Conservation (phyloP, 2,888 invertebrate species). For the Caenorhabditis sulstoni region DNA sequence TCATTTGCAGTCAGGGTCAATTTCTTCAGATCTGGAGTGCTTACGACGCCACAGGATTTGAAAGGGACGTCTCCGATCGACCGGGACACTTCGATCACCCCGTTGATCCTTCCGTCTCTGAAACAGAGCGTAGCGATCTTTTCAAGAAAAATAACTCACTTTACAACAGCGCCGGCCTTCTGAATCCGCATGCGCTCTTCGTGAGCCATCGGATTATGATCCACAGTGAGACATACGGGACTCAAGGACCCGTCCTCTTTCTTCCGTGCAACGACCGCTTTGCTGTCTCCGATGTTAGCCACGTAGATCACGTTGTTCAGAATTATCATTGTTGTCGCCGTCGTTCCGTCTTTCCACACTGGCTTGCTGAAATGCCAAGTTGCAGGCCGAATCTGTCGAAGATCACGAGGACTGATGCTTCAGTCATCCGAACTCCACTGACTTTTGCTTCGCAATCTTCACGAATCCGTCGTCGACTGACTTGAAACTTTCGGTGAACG, state of each 20-base stretch:
- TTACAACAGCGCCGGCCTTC: constrained; percentile 83
- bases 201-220: constrained; percentile 82
- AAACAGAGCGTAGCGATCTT: constrained; percentile 33
- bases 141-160: too few species aligned
- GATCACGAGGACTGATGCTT: too few species aligned
- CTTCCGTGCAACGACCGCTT: constrained; percentile 77
- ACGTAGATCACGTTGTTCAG: constrained; percentile 82
- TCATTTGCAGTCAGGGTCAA: constrained; percentile 82
- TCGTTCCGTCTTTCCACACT: constrained; percentile 83
- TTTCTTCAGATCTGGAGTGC: constrained; percentile 82
- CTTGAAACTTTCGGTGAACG: constrained; percentile 82
- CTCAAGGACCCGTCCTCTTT: constrained; percentile 44
- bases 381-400: too few species aligned
- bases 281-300: constrained; percentile 83
- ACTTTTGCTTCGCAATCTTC: constrained; percentile 82
- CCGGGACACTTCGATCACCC: constrained; percentile 83
- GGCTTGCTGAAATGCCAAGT: constrained; percentile 81
- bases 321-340: constrained; percentile 82
- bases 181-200: constrained; percentile 83
- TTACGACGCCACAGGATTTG: constrained; percentile 83
- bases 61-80: constrained; percentile 83
- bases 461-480: constrained; percentile 83
- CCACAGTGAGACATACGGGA: constrained; percentile 82
- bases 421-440: constrained; percentile 57
- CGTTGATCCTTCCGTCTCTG: constrained; percentile 81